Evolutionary conservation across 2,113 vertebrate species (phyloP), one percentile per base, ranked within the genome.

Genomic region (Mormyrus iriodes): DNA sequence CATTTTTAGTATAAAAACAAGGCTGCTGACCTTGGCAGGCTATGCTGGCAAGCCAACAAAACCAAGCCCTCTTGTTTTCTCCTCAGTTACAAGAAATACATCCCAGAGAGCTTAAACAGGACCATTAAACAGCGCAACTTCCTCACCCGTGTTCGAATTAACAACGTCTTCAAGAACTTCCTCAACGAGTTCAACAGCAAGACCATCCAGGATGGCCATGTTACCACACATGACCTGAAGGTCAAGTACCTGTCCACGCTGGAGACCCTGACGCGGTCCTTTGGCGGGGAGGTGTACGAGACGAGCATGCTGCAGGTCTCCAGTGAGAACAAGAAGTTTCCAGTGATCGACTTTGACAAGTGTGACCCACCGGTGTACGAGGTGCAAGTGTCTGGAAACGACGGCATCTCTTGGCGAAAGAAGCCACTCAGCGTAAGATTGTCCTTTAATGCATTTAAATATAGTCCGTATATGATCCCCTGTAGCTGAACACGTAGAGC

Each of bases 241-340:
- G 95, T 98, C 61, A 98, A 98, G 90, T 98, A 97, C 90, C 91
- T 98, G 44, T 96, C 97, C 27, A 97, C 97, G 0, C 93, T 98
- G 93, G 97, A 98, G 89, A 96, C 96, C 0, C 91, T 98, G 90
- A 97, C 97, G 0, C 95, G 95, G 17, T 65, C 96, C 92, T 97
- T 95, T 0, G 97, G 97, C 69, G 95, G 95, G 0, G 97, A 98
- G 89, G 94, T 96, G 49, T 91, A 95, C 95, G 95, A 96, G 93
- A 94, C 95, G 0, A 91, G 92, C 0, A 93, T 87, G 39, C n/a
- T 97, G 88, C 52, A 93, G 53, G 95, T 97, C 85, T 96, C 92
- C 17, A 94, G 94, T 0, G 97, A 97, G 91, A 96, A 95, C 1
- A 96, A 97, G 90, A 90, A 90, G 10, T 79, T 90, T 3, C 91